phyloP scores from a whole-genome alignment of 2,888 invertebrate genomes.

The Philereme transversata region DNA sequence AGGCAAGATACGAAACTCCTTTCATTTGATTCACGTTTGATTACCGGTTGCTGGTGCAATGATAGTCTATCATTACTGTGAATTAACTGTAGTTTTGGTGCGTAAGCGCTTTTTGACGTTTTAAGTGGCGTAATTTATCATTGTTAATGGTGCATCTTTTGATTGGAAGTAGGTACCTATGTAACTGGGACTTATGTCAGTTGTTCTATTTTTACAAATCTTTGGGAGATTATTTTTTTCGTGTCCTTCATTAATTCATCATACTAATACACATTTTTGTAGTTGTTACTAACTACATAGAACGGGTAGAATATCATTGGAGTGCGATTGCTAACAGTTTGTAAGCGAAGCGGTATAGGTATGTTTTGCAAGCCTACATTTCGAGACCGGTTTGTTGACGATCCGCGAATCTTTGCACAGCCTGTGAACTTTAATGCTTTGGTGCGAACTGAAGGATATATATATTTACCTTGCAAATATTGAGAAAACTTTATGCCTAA shows the following conservation, averaged over 20 bases:
- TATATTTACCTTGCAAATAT: not conserved
- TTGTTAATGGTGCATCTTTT: slow-evolving; percentile 29
- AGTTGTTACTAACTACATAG: slow-evolving; percentile 5
- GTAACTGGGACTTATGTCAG: not conserved
- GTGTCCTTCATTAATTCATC: not conserved
- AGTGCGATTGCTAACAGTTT: slow-evolving; percentile 46
- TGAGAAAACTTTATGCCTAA: not conserved
- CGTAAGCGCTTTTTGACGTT: slow-evolving; percentile 70
- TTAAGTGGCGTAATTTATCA: slow-evolving; percentile 73
- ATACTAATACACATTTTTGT: not conserved
- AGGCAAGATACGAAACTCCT: slow-evolving; percentile 60
- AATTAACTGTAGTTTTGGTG: slow-evolving; percentile 67
- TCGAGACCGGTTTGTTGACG: slow-evolving; percentile 69
- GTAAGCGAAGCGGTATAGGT: slow-evolving; percentile 45
- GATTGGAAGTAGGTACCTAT: slow-evolving; percentile 7
- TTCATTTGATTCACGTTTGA: slow-evolving; percentile 74
- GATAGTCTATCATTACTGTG: slow-evolving; percentile 68
- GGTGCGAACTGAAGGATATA: slow-evolving; percentile 11
- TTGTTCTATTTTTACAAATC: slow-evolving; percentile 16
- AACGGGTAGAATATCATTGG: slow-evolving; percentile 29
- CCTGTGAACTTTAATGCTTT: slow-evolving; percentile 34
- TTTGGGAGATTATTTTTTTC: not conserved
- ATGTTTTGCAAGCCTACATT: slow-evolving; percentile 74
- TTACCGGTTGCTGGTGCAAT: slow-evolving; percentile 58
- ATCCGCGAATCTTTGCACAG: slow-evolving; percentile 54